Evolutionary conservation across 2,113 vertebrate genomes (phyloP), one percentile per base, ranked within the genome.

Genomic region (Leptobrachium leishanense): DNA sequence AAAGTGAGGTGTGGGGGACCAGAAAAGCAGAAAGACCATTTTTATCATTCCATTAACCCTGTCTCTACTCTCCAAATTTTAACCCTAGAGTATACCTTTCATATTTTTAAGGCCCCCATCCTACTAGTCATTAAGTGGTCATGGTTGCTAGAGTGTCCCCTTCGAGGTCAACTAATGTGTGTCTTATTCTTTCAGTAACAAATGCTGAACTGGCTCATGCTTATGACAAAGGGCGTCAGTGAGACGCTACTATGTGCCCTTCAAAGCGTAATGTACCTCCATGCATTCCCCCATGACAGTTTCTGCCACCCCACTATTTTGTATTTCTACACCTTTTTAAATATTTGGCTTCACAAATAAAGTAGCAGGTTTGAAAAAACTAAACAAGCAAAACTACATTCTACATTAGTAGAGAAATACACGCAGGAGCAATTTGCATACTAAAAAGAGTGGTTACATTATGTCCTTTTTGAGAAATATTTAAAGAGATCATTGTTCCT

Each of bases 351-450:
- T 42, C 5, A 41, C 40, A 76, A 53, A 68, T 68, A 43, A 46
- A 5, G 6, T 10, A 11, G 53, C 31, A 64, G 66, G 4, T 68
- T 57, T 31, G 39, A 20, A 65, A 55, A 39, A 50, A 68, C 68
- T 68, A 68, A 43, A 68, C 43, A 68, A 31, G 20, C 20, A 31
- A 31, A 31, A 31, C 20, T 31, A 31, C 20, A 44, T 43, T 43
- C 75, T 2, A 11, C 2, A 57, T 43, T 59, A 6, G 40, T 42
- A 72, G 10, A 72, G 46, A 5, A 15, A 72, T n/a, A 50, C 50
- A 54, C 40, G 15, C 10, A 42, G 66, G 67, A 63, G 75, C 20
- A 68, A 68, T 68, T 76, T 76, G 54, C 65, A 13, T 43, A 76
- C 65, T 76, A 59, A 59, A 59, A 59, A 10, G 55, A 59, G 13